Percentiles rank a stretch among this genome's conserved stretches.
Conservation (phyloP, 2,888 invertebrate species). For the Erebia palarica region DNA sequence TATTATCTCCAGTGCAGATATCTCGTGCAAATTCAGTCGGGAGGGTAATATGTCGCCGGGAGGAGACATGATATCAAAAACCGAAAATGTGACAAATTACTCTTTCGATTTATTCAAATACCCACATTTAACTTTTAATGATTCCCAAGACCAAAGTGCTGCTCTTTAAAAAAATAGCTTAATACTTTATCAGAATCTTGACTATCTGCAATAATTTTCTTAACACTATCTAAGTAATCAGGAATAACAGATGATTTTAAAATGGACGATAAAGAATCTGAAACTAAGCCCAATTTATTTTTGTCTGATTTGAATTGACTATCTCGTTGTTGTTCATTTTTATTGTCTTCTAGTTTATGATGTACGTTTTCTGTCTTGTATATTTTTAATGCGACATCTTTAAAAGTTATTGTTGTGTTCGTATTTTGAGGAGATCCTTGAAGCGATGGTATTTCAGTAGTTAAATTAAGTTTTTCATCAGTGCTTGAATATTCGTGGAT, state of each 20-base stretch:
- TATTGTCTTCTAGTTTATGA: not conserved
- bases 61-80: not conserved
- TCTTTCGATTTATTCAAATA: not conserved
- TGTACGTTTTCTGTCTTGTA: not conserved
- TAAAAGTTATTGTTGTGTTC: not conserved
- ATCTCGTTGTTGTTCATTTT: not conserved
- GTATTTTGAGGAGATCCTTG: not conserved
- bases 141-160: conserved; percentile 16
- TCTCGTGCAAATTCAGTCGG: too few relatives aligned
- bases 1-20: too few relatives aligned
- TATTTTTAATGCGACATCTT: conserved; percentile 5
- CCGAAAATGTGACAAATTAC: conserved; percentile 8
- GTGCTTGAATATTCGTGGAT: conserved; percentile 41
- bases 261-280: conserved; percentile 3
- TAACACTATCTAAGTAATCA: conserved; percentile 47
- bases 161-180: conserved; percentile 42
- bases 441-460: not conserved
- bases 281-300: not conserved
- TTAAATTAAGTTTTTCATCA: conserved; percentile 29
- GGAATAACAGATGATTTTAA: conserved; percentile 34
- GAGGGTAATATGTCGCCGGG: too few relatives aligned
- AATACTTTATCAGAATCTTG: conserved; percentile 46
- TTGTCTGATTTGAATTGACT: not conserved
- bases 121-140: not conserved
- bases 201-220: conserved; percentile 51